Evolutionary conservation across 2,888 invertebrate species (phyloP).

Genomic region (Nemurella pictetii): DNA sequence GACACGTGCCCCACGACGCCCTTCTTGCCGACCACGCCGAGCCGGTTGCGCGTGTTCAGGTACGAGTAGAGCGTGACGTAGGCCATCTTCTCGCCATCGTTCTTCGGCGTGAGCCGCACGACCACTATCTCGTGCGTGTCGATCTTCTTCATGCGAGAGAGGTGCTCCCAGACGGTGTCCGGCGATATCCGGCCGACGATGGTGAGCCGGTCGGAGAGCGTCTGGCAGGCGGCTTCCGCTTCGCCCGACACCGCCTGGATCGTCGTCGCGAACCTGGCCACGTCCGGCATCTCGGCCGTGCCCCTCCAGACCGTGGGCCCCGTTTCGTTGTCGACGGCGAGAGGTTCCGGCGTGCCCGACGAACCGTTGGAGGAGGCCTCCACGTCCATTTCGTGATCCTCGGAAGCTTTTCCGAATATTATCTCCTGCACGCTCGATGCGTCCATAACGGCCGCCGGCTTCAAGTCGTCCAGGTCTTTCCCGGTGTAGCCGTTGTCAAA

Average conservation of each 20-base stretch:
- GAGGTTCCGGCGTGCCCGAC: conserved; percentile 58
- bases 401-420: not conserved
- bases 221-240: conserved; percentile 67
- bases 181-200: conserved; percentile 92
- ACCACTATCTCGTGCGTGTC: conserved; percentile 87
- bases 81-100: conserved; percentile 80
- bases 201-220: conserved; percentile 75
- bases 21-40: conserved; percentile 73
- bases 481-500: conserved; percentile 42
- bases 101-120: conserved; percentile 77
- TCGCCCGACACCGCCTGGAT: conserved; percentile 78
- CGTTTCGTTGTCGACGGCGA: conserved; percentile 4
- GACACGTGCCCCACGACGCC: conserved; percentile 81
- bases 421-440: conserved; percentile 43
- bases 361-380: conserved; percentile 58
- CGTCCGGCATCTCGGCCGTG: conserved; percentile 86
- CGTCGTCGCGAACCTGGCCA: conserved; percentile 82
- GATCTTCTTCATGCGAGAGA: conserved; percentile 84
- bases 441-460: conserved; percentile 47
- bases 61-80: conserved; percentile 87
- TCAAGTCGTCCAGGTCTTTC: conserved; percentile 43
- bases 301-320: conserved; percentile 75
- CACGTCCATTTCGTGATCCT: conserved; percentile 58
- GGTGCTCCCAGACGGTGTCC: conserved; percentile 89
- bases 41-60: conserved; percentile 77